Conservation (phyloP, 1,140 invertebrate genomes). For the Tetragnatha versicolor region DNA sequence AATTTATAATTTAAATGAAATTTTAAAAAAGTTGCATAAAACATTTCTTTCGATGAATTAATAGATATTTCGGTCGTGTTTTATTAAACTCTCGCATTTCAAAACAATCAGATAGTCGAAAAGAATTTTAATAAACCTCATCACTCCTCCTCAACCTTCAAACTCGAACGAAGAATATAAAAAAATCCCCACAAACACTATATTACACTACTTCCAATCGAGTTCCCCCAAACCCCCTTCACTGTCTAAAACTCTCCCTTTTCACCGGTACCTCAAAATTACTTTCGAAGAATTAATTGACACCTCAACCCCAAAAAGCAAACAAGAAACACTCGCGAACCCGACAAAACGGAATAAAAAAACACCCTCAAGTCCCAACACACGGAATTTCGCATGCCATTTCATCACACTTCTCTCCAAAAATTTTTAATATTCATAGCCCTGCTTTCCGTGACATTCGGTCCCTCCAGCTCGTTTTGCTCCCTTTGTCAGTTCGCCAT, state of each 20-base stretch:
- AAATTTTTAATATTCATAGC: slow-evolving; percentile 55
- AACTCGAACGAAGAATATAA: too few species aligned
- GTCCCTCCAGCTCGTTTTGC: slow-evolving; percentile 52
- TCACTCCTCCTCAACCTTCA: too few species aligned
- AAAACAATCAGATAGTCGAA: too few species aligned
- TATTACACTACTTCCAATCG: too few species aligned
- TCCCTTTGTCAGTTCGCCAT: slow-evolving; percentile 52
- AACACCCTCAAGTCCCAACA: not conserved
- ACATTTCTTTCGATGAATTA: too few species aligned
- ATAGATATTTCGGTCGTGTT: too few species aligned
- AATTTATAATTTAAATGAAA: too few species aligned
- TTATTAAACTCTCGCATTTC: too few species aligned
- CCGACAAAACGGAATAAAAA: not conserved
- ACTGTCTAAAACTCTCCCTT: not conserved
- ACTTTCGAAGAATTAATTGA: slow-evolving; percentile 34
- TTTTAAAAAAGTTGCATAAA: too few species aligned
- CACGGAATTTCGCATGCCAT: slow-evolving; percentile 26
- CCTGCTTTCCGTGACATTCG: slow-evolving; percentile 47
- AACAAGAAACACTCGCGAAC: not conserved
- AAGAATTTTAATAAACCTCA: too few species aligned
- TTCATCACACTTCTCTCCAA: slow-evolving; percentile 28
- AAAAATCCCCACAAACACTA: too few species aligned
- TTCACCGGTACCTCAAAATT: slow-evolving; percentile 6
- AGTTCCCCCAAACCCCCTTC: not conserved
- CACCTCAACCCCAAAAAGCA: slow-evolving; percentile 5